A percentile compares a stretch with the other conserved stretches of the same genome.
Evolutionary conservation across 2,113 vertebrate species (phyloP).

Genomic region (Podarcis cretensis): DNA sequence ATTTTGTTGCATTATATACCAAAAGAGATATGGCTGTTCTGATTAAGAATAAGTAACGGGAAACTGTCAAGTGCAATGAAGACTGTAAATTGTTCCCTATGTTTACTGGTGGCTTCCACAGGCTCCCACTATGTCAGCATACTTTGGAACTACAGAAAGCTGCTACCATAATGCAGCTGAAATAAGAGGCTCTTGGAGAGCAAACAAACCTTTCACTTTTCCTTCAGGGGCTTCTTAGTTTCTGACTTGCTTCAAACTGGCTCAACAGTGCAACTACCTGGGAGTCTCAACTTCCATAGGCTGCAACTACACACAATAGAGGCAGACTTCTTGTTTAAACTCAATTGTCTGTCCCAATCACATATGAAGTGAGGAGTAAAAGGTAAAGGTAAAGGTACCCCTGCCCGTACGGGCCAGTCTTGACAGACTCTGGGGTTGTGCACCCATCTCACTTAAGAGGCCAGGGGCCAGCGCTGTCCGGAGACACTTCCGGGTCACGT

Average conservation of each 20-base stretch:
- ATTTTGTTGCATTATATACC: constrained; percentile 53
- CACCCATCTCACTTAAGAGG: too few species aligned
- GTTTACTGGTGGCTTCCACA: neutral
- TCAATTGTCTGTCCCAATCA: neutral
- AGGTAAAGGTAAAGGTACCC: too few species aligned
- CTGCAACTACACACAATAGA: neutral
- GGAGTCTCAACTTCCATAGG: neutral
- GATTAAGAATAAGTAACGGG: constrained; percentile 7
- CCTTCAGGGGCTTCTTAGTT: neutral
- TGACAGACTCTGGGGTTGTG: too few species aligned
- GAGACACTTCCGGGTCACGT: too few species aligned
- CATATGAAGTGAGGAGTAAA: neutral
- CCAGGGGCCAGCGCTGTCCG: too few species aligned
- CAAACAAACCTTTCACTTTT: neutral
- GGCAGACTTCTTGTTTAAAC: neutral
- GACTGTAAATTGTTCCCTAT: neutral
- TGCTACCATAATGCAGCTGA: neutral
- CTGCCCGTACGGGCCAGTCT: too few species aligned
- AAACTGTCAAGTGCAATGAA: neutral
- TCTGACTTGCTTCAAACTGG: neutral
- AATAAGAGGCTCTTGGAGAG: neutral
- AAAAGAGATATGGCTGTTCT: constrained; percentile 57
- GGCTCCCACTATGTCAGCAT: too few species aligned
- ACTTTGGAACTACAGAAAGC: neutral
- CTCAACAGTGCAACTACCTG: neutral